Evolutionary conservation across 2,888 invertebrate species (phyloP).

Genomic region (Colletes collaris): DNA sequence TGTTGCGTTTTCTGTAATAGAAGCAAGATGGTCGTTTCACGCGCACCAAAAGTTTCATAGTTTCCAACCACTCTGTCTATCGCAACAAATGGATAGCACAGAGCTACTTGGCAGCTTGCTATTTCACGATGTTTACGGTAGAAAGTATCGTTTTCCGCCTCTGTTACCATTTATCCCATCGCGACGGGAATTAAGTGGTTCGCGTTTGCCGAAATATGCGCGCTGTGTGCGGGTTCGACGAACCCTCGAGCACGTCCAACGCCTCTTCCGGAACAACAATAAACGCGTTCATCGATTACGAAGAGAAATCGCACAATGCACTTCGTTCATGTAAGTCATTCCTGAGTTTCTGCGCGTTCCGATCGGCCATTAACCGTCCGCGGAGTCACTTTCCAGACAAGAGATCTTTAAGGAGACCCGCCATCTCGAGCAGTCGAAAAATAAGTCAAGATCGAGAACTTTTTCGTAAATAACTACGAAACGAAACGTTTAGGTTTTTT

Average conservation of each 20-base stretch:
- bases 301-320: slow-evolving; percentile 43
- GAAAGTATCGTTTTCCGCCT: neutral
- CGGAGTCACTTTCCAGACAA: neutral
- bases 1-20: no score
- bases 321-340: slow-evolving; percentile 40
- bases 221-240: neutral
- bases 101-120: no score
- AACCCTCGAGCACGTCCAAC: neutral
- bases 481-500: neutral
- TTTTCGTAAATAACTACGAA: neutral
- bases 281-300: slow-evolving; percentile 33
- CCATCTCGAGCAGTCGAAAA: neutral
- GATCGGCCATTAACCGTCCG: slow-evolving; percentile 35
- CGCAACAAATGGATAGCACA: no score
- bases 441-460: no score
- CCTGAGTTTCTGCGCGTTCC: slow-evolving; percentile 14
- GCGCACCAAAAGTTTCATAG: no score
- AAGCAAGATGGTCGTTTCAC: no score
- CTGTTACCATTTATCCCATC: slow-evolving; percentile 2
- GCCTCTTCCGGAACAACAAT: slow-evolving; percentile 29
- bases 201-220: neutral
- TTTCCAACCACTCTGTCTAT: no score
- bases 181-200: neutral
- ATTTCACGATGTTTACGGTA: neutral
- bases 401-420: neutral